Conservation (phyloP, 1,140 invertebrate species). For the Drosophila albomicans region DNA sequence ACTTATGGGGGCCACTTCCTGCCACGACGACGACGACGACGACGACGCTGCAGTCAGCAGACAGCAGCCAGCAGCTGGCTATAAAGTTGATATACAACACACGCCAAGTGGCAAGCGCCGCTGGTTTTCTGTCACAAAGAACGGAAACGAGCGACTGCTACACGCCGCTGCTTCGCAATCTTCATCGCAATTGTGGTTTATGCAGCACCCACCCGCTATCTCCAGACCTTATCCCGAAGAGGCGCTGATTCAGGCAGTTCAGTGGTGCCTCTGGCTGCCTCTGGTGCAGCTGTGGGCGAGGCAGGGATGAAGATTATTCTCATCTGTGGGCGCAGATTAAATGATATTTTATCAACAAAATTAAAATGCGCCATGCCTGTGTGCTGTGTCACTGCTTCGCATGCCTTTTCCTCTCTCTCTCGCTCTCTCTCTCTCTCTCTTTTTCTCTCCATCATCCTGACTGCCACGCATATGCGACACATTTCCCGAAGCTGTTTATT, state of each 20-base stretch:
- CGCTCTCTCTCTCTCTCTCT: background rate
- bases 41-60: background rate
- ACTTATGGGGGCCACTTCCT: slow-evolving; percentile 47
- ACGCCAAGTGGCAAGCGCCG: slow-evolving; percentile 28
- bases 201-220: slow-evolving; percentile 14
- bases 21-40: slow-evolving; percentile 3
- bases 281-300: slow-evolving; percentile 5
- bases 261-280: slow-evolving; percentile 1
- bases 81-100: slow-evolving; percentile 46
- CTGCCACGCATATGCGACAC: slow-evolving; percentile 27
- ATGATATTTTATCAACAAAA: slow-evolving; percentile 77
- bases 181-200: slow-evolving; percentile 42
- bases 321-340: slow-evolving; percentile 63
- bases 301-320: slow-evolving; percentile 15
- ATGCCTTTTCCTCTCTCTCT: background rate
- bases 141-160: slow-evolving; percentile 34
- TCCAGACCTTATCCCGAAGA: background rate
- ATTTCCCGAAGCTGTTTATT: slow-evolving; percentile 24
- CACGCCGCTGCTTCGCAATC: slow-evolving; percentile 18
- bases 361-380: slow-evolving; percentile 61
- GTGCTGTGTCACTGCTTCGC: background rate
- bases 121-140: slow-evolving; percentile 34
- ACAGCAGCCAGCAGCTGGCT: slow-evolving; percentile 27
- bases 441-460: background rate
- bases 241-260: background rate